Base-by-base conservation (phyloP, 30 jellyfish, hydroid and myxozoan genomes). In the Cassiopea andromeda region DNA sequence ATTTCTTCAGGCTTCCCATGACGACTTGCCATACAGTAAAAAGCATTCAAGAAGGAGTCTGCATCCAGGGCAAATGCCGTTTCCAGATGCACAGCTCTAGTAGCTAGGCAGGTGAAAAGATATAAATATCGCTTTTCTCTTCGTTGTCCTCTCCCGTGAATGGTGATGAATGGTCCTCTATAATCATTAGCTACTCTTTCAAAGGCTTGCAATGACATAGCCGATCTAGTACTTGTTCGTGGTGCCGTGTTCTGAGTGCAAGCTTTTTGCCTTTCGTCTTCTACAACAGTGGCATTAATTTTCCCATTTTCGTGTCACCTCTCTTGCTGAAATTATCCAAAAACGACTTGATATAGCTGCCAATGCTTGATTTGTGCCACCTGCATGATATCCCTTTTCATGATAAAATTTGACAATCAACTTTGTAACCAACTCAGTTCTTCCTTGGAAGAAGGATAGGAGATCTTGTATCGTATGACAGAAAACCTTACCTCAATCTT, bases 51-150 rank as follows among this genome's bases (percentile, higher is more conserved):
- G 59, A 92, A 92, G 15, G 93, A 86, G 48, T 92, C 91, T 17
- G 92, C 59, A 44, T 89, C 96, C 88, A 80, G 70, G 27, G 61
- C 88, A 79, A 13, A 87, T 17, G 97, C 90, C 77, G 86, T 67
- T 80, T 92, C 93, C 81, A 85, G 61, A 61, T 92, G 98, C 7
- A 92, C 93, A 17, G 98, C 98, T 87, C 98, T 80, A 46, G 86
- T 46, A 7, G 78, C 18, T 12, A 78, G 68, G 48, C 96, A 85
- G 10, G 93, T 85, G 68, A 92, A 71, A 2, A 90, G 71, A 66
- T 78, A 82, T 54, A 75, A 45, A 59, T 80, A 85, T 17, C 92
- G 73, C 64, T 85, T 91, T 1, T 46, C 85, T 61, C 77, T 64
- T 13, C 77, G 59, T 48, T 77, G 76, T 14, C 96, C 95, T 85